phyloP scores from a whole-genome alignment of 2,797 vertebrate species.

The Mus spretus region DNA sequence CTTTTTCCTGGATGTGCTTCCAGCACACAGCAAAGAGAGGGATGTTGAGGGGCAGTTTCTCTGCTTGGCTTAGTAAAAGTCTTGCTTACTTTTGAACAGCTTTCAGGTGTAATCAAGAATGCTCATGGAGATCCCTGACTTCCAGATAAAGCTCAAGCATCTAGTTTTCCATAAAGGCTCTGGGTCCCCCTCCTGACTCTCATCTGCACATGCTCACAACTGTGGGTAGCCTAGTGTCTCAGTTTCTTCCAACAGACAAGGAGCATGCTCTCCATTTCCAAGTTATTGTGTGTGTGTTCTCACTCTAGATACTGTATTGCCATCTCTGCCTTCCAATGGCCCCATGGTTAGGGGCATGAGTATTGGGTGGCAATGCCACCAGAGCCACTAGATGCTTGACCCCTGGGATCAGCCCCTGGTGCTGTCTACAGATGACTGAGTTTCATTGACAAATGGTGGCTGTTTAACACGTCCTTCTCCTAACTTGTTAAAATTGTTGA shows the following conservation, averaged over 20 bases:
- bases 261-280: accelerated
- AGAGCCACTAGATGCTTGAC: neutral
- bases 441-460: neutral
- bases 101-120: neutral
- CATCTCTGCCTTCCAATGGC: neutral
- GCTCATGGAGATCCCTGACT: neutral
- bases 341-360: accelerated
- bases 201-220: accelerated
- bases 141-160: neutral
- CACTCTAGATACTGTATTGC: neutral
- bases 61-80: neutral
- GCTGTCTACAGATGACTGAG: accelerated
- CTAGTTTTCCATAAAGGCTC: neutral
- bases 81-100: neutral
- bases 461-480: neutral
- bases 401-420: no score
- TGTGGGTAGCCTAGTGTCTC: accelerated
- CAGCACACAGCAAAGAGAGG: neutral
- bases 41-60: neutral
- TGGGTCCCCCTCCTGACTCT: neutral
- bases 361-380: no score
- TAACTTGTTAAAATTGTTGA: neutral
- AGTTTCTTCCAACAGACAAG: neutral
- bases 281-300: neutral
- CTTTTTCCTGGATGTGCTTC: neutral